phyloP scores from a whole-genome alignment of 2,113 vertebrate genomes.

The Hydrolagus affinis region DNA sequence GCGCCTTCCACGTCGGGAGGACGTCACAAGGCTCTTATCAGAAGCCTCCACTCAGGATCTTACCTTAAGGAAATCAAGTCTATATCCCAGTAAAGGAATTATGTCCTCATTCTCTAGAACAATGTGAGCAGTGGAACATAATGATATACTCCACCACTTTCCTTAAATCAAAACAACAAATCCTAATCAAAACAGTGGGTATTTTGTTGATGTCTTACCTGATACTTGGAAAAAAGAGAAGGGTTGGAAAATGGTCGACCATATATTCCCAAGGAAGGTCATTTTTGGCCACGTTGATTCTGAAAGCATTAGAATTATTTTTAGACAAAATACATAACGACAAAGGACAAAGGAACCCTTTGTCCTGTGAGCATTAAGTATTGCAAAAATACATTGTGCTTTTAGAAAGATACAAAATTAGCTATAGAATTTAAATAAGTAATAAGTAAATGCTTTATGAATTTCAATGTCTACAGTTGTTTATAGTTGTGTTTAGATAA shows the following conservation, averaged over 20 bases:
- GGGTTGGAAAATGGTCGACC: constrained; percentile 81
- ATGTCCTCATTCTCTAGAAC: too few species aligned
- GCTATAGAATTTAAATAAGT: background rate
- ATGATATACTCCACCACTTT: too few species aligned
- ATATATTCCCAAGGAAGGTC: constrained; percentile 98
- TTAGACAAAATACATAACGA: constrained; percentile 29
- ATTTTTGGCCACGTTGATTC: constrained; percentile 83
- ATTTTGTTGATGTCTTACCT: constrained; percentile 56
- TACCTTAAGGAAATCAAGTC: too few species aligned
- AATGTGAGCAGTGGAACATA: too few species aligned
- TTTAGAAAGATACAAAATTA: background rate
- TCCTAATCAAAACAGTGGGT: background rate
- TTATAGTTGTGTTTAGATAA: background rate
- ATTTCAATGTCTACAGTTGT: background rate
- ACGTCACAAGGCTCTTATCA: too few species aligned
- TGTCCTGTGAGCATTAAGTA: background rate
- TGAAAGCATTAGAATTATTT: constrained; percentile 42
- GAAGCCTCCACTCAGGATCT: too few species aligned
- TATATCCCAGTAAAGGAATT: too few species aligned
- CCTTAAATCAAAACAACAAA: background rate
- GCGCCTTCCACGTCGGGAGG: too few species aligned
- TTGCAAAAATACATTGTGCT: background rate
- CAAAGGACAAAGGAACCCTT: background rate
- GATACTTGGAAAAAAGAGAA: constrained; percentile 81
- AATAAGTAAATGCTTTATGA: background rate